Conservation (phyloP, 1,140 invertebrate species). For the Holcopasites calliopsidis region DNA sequence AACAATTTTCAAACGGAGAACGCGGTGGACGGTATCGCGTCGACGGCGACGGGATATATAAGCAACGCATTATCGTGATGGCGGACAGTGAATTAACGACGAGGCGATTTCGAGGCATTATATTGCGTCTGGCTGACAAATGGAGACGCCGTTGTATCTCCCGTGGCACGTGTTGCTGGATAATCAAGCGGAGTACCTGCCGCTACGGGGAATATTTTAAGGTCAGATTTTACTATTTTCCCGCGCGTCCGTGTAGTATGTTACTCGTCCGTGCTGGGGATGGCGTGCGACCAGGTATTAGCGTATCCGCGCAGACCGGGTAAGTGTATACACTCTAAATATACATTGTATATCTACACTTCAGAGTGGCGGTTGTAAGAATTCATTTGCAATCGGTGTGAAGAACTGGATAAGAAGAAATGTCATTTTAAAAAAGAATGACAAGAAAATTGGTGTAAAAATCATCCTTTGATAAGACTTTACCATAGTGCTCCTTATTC, state of each 20-base stretch:
- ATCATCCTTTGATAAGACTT: too few species aligned
- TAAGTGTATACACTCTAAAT: too few species aligned
- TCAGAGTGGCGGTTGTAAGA: too few species aligned
- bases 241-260: background rate
- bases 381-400: too few species aligned
- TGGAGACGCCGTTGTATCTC: conserved; percentile 57
- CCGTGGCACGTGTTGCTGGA: conserved; percentile 59
- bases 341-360: too few species aligned
- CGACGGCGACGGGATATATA: conserved; percentile 21
- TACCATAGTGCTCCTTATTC: too few species aligned
- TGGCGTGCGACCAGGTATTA: conserved; percentile 66
- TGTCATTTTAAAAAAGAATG: too few species aligned
- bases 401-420: too few species aligned
- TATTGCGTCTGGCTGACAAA: conserved; percentile 60
- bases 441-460: too few species aligned
- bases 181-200: conserved; percentile 73
- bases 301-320: too few species aligned
- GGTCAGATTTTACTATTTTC: conserved; percentile 70
- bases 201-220: conserved; percentile 66
- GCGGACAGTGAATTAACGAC: conserved; percentile 57
- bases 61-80: conserved; percentile 48
- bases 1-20: background rate
- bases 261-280: background rate
- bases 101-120: conserved; percentile 56
- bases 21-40: conserved; percentile 29